Conservation (phyloP, 2,113 vertebrate species). For the Pimephales promelas region DNA sequence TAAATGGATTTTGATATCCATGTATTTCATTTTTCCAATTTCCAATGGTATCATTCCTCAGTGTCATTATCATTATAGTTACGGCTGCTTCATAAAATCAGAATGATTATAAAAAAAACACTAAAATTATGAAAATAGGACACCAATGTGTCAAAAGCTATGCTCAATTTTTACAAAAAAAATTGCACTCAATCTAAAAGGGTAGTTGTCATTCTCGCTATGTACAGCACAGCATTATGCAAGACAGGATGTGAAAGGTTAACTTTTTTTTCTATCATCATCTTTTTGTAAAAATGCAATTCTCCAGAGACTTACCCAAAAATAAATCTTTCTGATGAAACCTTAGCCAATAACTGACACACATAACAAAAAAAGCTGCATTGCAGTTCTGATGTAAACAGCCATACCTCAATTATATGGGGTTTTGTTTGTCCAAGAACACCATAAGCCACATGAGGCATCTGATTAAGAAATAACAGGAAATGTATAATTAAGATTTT, state of each 20-base stretch:
- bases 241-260: neutral
- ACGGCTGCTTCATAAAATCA: neutral
- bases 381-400: neutral
- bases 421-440: slow-evolving; percentile 42
- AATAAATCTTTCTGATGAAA: neutral
- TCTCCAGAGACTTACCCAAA: neutral
- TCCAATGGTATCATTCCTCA: neutral
- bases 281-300: neutral
- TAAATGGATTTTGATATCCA: neutral
- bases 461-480: slow-evolving; percentile 2
- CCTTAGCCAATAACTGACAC: neutral
- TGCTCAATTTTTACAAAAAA: neutral
- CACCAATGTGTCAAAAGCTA: neutral
- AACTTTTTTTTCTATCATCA: neutral
- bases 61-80: neutral
- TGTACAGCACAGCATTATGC: neutral
- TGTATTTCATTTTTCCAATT: neutral
- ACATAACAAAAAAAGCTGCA: neutral
- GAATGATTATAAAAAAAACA: neutral
- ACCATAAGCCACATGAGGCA: slow-evolving; percentile 40
- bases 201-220: neutral
- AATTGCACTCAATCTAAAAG: neutral
- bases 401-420: slow-evolving; percentile 39
- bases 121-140: neutral
- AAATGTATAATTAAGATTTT: neutral